These are phyloP conservation scores for Heliconius hortense DNA, from an alignment of 2,888 invertebrate species.

Conservation along the genomic window DNA sequence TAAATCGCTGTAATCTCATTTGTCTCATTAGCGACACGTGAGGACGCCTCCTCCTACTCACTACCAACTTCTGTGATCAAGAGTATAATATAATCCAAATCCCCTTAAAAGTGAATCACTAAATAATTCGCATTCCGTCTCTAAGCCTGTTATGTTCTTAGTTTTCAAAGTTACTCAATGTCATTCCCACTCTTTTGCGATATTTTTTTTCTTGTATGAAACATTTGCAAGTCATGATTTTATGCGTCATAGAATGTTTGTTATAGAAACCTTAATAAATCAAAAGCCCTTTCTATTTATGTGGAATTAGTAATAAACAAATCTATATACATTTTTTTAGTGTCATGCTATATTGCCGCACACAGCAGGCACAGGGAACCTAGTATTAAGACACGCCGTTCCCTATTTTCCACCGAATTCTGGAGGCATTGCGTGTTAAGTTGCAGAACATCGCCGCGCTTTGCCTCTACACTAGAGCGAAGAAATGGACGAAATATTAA, in stretches of 20 bases:
- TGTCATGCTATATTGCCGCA: neutral
- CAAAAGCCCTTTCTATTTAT: neutral
- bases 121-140: conserved; percentile 17
- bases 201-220: too few species aligned
- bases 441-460: too few species aligned
- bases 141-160: conserved; percentile 21
- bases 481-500: too few species aligned
- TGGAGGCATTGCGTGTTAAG: too few species aligned
- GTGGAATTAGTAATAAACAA: neutral
- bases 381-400: neutral
- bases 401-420: too few species aligned
- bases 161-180: conserved; percentile 1
- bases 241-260: neutral
- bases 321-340: neutral
- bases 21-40: conserved; percentile 60
- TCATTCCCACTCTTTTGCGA: neutral
- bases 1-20: conserved; percentile 59
- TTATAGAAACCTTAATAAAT: neutral
- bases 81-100: conserved; percentile 22
- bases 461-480: too few species aligned
- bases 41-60: conserved; percentile 30
- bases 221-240: too few species aligned
- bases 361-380: neutral
- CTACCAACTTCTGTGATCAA: conserved; percentile 10
- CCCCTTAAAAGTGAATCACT: conserved; percentile 32